Conservation (phyloP, 1,140 invertebrate species). For the Cydia amplana region DNA sequence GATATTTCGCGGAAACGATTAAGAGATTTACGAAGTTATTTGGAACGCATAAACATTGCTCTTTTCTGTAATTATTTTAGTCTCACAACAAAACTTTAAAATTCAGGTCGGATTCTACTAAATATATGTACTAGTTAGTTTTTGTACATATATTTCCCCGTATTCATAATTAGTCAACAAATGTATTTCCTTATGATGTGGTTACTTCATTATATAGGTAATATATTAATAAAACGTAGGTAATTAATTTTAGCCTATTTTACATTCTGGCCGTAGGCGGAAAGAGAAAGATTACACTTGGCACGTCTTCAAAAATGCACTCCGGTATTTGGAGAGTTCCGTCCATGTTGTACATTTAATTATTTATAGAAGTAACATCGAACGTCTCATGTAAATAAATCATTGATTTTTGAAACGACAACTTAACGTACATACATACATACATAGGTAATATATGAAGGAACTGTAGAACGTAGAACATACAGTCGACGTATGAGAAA, state of each 20-base stretch:
- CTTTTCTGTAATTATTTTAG: not conserved
- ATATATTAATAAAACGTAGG: not conserved
- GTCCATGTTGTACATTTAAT: not conserved
- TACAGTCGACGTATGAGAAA: not conserved
- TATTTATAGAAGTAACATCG: not conserved
- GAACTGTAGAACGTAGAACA: not conserved
- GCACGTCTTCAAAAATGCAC: constrained; percentile 20
- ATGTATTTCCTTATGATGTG: constrained; percentile 19
- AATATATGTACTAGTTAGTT: not conserved
- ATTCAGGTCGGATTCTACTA: not conserved
- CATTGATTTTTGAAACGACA: too few relatives aligned
- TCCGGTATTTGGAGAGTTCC: constrained; percentile 22
- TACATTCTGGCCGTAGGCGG: not conserved
- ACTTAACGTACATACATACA: too few relatives aligned
- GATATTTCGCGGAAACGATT: constrained; percentile 20
- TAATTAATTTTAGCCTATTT: constrained; percentile 28
- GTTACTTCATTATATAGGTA: too few relatives aligned
- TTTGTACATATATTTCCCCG: not conserved
- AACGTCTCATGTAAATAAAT: too few relatives aligned
- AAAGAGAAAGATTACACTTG: constrained; percentile 18
- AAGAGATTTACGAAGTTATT: constrained; percentile 1
- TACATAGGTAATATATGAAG: too few relatives aligned
- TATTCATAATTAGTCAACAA: not conserved
- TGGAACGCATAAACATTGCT: not conserved
- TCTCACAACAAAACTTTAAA: not conserved